Percentiles rank a stretch among this genome's conserved stretches.
Evolutionary conservation across 2,888 invertebrate genomes (phyloP).

Genomic region (Amorpha juglandis): DNA sequence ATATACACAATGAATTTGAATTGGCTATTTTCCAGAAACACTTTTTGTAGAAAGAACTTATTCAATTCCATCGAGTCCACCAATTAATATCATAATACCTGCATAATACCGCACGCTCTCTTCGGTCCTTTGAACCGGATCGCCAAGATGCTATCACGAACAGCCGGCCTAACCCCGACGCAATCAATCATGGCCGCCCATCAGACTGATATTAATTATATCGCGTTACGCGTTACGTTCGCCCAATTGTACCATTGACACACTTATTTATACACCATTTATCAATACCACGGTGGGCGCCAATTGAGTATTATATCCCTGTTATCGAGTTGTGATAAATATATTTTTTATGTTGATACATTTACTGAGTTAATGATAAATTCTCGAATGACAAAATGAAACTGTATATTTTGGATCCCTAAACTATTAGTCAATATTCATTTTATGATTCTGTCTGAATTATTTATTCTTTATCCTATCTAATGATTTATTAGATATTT

Average conservation of each 20-base stretch:
- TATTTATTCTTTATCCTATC: too few species aligned
- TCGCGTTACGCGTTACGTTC: conserved; percentile 35
- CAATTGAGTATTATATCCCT: conserved; percentile 31
- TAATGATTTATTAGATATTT: too few species aligned
- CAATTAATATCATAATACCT: background rate
- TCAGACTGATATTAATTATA: conserved; percentile 64
- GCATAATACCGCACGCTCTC: background rate
- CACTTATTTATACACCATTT: conserved; percentile 36
- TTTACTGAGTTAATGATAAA: too few species aligned
- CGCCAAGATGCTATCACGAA: conserved; percentile 50
- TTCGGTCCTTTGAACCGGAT: conserved; percentile 35
- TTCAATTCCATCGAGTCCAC: background rate
- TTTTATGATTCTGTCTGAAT: too few species aligned
- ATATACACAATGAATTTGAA: too few species aligned
- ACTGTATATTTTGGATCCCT: too few species aligned
- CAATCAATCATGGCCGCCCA: conserved; percentile 58
- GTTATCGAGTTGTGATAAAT: conserved; percentile 17
- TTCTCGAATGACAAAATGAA: too few species aligned
- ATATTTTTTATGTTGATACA: too few species aligned
- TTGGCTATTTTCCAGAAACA: too few species aligned
- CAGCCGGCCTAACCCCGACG: conserved; percentile 53
- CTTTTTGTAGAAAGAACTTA: too few species aligned
- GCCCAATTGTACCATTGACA: conserved; percentile 41
- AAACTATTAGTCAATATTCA: too few species aligned
- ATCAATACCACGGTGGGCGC: conserved; percentile 22